A percentile compares a stretch with the other conserved stretches of the same genome.
Conservation (phyloP, 2,797 vertebrate genomes). For the Calcarius lapponicus region DNA sequence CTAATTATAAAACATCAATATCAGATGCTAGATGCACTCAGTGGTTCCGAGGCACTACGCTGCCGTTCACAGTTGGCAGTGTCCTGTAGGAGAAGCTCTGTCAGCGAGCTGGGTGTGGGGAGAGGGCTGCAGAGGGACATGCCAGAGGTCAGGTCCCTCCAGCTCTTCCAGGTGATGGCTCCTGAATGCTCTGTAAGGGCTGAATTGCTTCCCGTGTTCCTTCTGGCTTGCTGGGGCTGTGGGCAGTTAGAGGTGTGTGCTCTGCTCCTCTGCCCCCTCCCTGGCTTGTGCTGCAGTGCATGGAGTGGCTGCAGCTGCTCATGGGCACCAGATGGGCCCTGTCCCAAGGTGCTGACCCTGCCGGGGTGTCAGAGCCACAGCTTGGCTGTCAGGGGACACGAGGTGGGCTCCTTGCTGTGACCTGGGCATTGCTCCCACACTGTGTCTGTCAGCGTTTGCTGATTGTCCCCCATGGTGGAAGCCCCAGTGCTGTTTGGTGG, state of each 20-base stretch:
- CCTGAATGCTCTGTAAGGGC: conserved; percentile 29
- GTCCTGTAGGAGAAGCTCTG: conserved; percentile 37
- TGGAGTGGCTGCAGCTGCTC: not conserved
- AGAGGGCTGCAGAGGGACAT: conserved; percentile 39
- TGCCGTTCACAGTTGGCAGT: conserved; percentile 45
- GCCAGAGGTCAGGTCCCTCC: conserved; percentile 35
- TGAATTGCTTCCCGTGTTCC: not conserved
- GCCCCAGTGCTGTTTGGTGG: not conserved
- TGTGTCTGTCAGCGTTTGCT: accelerated
- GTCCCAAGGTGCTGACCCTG: not conserved
- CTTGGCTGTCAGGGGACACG: not conserved
- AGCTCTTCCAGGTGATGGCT: conserved; percentile 34
- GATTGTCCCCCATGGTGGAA: not conserved
- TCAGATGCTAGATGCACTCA: conserved; percentile 60
- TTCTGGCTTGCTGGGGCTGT: not conserved
- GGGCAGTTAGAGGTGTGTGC: not conserved
- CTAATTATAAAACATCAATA: conserved; percentile 78
- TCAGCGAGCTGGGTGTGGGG: not conserved
- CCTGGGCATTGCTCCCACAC: accelerated
- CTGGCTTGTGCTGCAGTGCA: not conserved
- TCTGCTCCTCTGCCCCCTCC: not conserved
- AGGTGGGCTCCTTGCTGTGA: not conserved
- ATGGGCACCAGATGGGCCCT: not conserved
- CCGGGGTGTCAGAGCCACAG: not conserved
- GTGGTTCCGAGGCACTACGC: conserved; percentile 12